Evolutionary conservation across 1,140 invertebrate species (phyloP).

Genomic region (Atopsyche davidsoni): DNA sequence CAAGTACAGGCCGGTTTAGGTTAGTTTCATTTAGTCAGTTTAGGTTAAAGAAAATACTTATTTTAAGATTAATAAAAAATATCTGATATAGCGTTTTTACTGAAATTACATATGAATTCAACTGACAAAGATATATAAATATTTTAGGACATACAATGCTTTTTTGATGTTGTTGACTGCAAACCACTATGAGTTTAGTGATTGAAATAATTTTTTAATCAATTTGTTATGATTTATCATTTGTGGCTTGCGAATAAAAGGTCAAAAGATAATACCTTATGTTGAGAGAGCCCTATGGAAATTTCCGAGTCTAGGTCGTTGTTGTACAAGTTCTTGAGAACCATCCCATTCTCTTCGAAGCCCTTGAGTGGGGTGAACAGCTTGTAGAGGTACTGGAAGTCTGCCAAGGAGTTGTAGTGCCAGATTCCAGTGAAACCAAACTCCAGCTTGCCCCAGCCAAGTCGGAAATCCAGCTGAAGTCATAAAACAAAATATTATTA

Average conservation of each 20-base stretch:
- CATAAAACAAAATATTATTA: slow-evolving; percentile 10
- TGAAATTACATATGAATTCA: too few relatives aligned
- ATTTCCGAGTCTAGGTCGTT: slow-evolving; percentile 63
- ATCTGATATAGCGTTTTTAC: too few relatives aligned
- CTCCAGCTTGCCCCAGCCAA: slow-evolving; percentile 66
- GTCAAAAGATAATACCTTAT: slow-evolving; percentile 57
- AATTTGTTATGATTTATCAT: slow-evolving; percentile 2
- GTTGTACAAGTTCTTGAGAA: slow-evolving; percentile 58
- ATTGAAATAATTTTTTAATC: too few relatives aligned
- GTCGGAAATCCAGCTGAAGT: slow-evolving; percentile 59
- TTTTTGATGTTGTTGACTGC: too few relatives aligned
- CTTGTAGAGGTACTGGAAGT: slow-evolving; percentile 72
- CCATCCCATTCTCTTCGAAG: slow-evolving; percentile 66
- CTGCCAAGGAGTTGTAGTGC: slow-evolving; percentile 59
- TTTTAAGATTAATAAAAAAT: too few relatives aligned
- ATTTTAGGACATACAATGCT: too few relatives aligned
- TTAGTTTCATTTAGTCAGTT: too few relatives aligned
- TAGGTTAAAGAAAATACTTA: too few relatives aligned
- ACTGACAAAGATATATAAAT: too few relatives aligned
- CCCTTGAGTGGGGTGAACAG: slow-evolving; percentile 67
- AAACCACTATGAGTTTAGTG: too few relatives aligned
- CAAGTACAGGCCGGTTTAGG: too few relatives aligned
- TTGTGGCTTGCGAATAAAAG: background rate
- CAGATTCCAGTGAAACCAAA: slow-evolving; percentile 70
- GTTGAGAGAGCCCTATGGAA: slow-evolving; percentile 58